Evolutionary conservation across 2,797 vertebrate genomes (phyloP), one percentile per base, ranked within the genome.

Genomic region (Gymnodraco acuticeps): DNA sequence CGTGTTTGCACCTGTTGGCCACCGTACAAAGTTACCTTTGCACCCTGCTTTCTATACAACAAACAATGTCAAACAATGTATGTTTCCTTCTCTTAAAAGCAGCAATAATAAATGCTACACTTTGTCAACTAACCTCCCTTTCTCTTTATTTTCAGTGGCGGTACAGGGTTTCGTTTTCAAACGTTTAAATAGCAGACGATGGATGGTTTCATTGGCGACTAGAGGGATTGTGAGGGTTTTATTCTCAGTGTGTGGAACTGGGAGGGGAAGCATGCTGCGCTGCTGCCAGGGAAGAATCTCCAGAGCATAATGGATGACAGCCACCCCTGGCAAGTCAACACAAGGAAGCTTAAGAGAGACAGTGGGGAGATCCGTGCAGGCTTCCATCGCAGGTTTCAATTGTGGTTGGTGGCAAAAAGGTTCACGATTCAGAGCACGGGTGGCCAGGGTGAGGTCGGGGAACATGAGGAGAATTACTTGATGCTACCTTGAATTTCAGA

Each of bases 231-330:
- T 55, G 60, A 63, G 75, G 56, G 75, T 70, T 88, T 82, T 80
- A 78, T 81, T 80, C 83, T 79, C 52, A 73, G 80, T 60, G 70
- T 71, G 73, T 63, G 79, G 77, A 82, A 78, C 55, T 75, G 78
- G 56, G 76, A 73, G 62, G 62, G 55, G 72, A 82, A 65, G 76
- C 70, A 52, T 15, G 69, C 55, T 47, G 65, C 13, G 2, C n/a
- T 41, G 64, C 73, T 77, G 81, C 76, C 80, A 76, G 69, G 47
- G 73, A 80, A 70, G 55, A 63, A 70, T 70, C 67, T 64, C 55
- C 65, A 41, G 62, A 73, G 69, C 61, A 65, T 71, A 80, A 79
- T 70, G 81, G 73, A 86, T 75, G 73, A 87, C 83, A 87, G 77
- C 81, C 78, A 78, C 76, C 55, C 6, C 63, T 80, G 83, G 71